These are phyloP conservation scores for Phyllopteryx taeniolatus DNA, from an alignment of 2,113 vertebrate species.

Conservation along the genomic window DNA sequence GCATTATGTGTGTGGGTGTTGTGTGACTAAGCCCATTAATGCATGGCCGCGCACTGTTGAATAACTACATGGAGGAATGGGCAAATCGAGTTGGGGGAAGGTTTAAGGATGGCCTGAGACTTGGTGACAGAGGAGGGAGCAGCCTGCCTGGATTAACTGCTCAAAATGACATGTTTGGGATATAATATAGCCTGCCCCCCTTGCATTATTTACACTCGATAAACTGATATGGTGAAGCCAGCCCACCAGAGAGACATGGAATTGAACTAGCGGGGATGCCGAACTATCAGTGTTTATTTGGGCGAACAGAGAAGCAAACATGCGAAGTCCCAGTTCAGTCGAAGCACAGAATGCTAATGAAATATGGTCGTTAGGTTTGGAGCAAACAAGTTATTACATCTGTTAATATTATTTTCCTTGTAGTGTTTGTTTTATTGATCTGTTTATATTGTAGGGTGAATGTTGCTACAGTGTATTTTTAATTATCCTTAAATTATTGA, in stretches of 20 bases:
- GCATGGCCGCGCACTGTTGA: constrained; percentile 43
- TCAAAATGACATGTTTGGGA: constrained; percentile 30
- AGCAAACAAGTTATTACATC: constrained; percentile 26
- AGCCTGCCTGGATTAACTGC: constrained; percentile 30
- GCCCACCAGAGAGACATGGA: constrained; percentile 16
- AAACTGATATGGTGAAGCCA: background rate
- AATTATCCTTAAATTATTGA: constrained; percentile 1
- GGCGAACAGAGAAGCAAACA: constrained; percentile 19
- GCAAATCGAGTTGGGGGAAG: constrained; percentile 35
- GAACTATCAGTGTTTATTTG: constrained; percentile 21
- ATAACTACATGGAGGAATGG: constrained; percentile 46
- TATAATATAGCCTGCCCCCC: constrained; percentile 16
- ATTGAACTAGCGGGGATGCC: constrained; percentile 10
- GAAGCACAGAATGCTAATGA: constrained; percentile 29
- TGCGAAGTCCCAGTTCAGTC: constrained; percentile 27
- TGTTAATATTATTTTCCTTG: constrained; percentile 32
- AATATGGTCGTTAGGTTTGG: constrained; percentile 18
- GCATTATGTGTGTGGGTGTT: constrained; percentile 20
- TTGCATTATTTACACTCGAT: constrained; percentile 22
- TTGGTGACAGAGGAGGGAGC: constrained; percentile 14
- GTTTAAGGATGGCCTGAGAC: constrained; percentile 26
- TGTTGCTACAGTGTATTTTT: constrained; percentile 9
- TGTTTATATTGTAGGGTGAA: constrained; percentile 14
- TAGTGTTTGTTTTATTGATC: constrained; percentile 21
- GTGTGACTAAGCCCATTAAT: constrained; percentile 57